phyloP scores from a whole-genome alignment of 2,888 invertebrate species.

The Cinara cedri region DNA sequence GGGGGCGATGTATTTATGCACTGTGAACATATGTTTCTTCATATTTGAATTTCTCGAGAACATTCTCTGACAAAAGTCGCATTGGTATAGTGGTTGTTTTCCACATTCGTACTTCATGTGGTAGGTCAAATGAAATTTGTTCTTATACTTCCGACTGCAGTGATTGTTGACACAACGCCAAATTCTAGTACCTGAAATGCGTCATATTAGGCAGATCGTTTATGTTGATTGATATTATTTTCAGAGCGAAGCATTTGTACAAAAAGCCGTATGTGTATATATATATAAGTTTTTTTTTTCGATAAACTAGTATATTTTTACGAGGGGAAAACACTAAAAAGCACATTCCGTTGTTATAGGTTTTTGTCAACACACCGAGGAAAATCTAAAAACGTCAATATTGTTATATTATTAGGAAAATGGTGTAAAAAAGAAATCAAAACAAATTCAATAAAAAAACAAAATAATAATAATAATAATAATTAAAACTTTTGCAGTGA shows the following conservation, averaged over 20 bases:
- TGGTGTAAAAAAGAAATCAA: too few relatives aligned
- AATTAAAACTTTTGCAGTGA: too few relatives aligned
- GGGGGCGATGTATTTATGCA: slow-evolving; percentile 39
- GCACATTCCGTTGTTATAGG: too few relatives aligned
- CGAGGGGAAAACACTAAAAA: too few relatives aligned
- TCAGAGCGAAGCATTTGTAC: slow-evolving; percentile 29
- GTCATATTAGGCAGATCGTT: slow-evolving; percentile 35
- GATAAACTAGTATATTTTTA: too few relatives aligned
- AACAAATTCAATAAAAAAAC: too few relatives aligned
- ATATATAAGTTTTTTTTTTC: background rate
- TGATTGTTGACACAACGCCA: slow-evolving; percentile 43
- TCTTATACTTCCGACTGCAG: slow-evolving; percentile 59
- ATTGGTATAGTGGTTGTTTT: slow-evolving; percentile 54
- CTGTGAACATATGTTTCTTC: slow-evolving; percentile 54
- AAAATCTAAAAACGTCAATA: too few relatives aligned
- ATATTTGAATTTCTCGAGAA: slow-evolving; percentile 57
- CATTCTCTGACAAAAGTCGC: slow-evolving; percentile 51
- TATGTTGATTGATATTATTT: slow-evolving; percentile 5
- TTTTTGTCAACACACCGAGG: too few relatives aligned
- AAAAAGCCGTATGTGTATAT: slow-evolving; percentile 32
- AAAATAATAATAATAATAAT: too few relatives aligned
- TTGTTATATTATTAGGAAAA: too few relatives aligned
- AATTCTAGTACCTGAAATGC: slow-evolving; percentile 38
- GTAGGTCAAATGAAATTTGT: slow-evolving; percentile 58
- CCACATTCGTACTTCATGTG: slow-evolving; percentile 66